A percentile compares a stretch with the other conserved stretches of the same genome.
Evolutionary conservation across 1,140 invertebrate species (phyloP).

Genomic region (Lamellibrachia luymesi): DNA sequence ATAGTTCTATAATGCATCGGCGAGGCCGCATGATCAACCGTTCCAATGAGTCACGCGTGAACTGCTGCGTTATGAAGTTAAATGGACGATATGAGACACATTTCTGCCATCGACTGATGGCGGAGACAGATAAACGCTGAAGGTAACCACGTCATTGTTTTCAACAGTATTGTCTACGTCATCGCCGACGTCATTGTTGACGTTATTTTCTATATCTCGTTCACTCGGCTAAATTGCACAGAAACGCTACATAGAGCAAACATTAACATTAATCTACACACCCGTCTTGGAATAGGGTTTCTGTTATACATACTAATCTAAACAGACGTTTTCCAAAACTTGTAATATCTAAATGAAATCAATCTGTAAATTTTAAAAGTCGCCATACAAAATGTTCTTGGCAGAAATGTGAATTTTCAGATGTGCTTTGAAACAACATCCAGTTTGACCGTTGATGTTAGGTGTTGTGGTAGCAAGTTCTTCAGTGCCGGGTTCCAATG

Average conservation of each 20-base stretch:
- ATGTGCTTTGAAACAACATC: neutral
- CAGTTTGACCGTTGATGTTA: neutral
- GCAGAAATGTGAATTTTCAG: neutral
- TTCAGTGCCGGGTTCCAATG: neutral
- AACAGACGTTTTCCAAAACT: neutral
- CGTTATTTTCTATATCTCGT: neutral
- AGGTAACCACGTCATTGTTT: neutral
- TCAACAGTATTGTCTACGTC: neutral
- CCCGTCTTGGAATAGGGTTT: neutral
- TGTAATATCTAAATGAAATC: neutral
- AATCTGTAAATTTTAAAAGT: neutral
- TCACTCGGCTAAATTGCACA: neutral
- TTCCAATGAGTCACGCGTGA: slow-evolving; percentile 7
- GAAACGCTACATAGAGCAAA: neutral
- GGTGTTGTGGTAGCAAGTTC: neutral
- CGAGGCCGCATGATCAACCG: neutral
- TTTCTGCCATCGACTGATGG: neutral
- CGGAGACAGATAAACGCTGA: neutral
- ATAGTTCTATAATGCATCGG: neutral
- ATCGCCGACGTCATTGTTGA: neutral
- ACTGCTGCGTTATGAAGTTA: slow-evolving; percentile 10
- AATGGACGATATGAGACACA: neutral
- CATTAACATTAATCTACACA: neutral
- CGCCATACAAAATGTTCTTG: neutral
- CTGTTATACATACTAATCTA: neutral